These are phyloP conservation scores for Balaeniceps rex DNA, from an alignment of 2,113 vertebrate genomes.

Conservation along the genomic window DNA sequence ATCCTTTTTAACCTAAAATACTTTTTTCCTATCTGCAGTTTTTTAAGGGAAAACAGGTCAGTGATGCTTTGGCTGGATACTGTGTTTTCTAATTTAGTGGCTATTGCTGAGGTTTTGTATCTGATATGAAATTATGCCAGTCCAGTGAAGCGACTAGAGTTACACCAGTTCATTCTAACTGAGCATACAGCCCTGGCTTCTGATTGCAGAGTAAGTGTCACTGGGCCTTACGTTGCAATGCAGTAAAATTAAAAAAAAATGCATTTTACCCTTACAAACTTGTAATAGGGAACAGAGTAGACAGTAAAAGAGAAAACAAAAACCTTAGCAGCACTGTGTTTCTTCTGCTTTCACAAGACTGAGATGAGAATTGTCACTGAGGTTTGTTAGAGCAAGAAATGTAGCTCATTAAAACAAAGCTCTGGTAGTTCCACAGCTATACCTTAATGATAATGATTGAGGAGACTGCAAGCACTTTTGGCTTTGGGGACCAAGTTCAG, in stretches of 20 bases:
- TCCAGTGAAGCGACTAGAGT: not conserved
- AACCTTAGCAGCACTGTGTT: not conserved
- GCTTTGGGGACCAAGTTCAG: not conserved
- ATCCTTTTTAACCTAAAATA: not conserved
- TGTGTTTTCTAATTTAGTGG: not conserved
- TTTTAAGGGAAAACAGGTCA: not conserved
- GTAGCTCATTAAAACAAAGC: not conserved
- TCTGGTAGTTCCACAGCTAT: not conserved
- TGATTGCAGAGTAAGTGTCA: not conserved
- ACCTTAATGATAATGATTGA: not conserved
- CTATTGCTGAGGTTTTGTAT: not conserved
- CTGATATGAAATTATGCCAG: not conserved
- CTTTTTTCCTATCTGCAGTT: not conserved
- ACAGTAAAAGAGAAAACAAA: not conserved
- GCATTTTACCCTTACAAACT: not conserved
- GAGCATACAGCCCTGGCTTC: not conserved
- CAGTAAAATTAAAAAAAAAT: not conserved
- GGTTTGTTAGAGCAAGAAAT: not conserved
- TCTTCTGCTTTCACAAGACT: not conserved
- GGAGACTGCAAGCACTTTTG: not conserved
- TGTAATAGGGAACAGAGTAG: not conserved
- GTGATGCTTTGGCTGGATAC: not conserved
- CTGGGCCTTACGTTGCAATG: not conserved
- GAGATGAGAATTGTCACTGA: not conserved
- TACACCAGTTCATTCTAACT: not conserved